phyloP scores from a whole-genome alignment of 2,113 vertebrate species.

The Stercorarius parasiticus region DNA sequence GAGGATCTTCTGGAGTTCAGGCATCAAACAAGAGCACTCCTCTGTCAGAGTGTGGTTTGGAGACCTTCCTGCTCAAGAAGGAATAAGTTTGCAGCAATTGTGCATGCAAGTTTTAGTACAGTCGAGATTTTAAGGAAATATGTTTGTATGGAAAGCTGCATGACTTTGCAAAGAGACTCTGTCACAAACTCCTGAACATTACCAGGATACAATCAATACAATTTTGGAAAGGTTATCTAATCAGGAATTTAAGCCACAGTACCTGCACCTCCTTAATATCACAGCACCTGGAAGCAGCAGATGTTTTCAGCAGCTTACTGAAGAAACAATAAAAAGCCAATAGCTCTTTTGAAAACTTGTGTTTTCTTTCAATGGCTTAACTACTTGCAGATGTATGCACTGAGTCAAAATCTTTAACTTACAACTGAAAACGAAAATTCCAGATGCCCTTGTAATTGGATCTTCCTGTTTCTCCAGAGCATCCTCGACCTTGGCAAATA shows the following conservation, averaged over 20 bases:
- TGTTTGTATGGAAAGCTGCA: not conserved
- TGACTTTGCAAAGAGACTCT: not conserved
- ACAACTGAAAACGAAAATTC: constrained; percentile 49
- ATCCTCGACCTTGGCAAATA: not conserved
- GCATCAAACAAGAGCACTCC: not conserved
- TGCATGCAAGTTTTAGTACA: not conserved
- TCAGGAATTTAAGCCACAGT: not conserved
- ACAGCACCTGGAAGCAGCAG: constrained; percentile 32
- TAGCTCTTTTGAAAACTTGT: not conserved
- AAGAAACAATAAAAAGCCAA: constrained; percentile 23
- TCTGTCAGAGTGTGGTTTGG: not conserved
- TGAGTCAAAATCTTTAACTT: constrained; percentile 50
- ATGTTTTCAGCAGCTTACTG: not conserved
- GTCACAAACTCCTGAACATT: not conserved
- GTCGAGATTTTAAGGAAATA: not conserved
- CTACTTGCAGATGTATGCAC: not conserved
- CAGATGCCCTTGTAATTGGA: constrained; percentile 64
- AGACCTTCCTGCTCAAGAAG: not conserved
- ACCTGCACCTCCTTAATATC: not conserved
- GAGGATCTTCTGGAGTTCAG: not conserved
- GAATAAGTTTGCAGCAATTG: not conserved
- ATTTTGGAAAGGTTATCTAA: not conserved
- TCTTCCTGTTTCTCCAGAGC: constrained; percentile 16
- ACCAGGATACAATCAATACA: not conserved
- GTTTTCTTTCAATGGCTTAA: constrained; percentile 25